These are phyloP conservation scores for Drosophila subpulchrella DNA, from an alignment of 1,140 invertebrate species.

Conservation along the genomic window DNA sequence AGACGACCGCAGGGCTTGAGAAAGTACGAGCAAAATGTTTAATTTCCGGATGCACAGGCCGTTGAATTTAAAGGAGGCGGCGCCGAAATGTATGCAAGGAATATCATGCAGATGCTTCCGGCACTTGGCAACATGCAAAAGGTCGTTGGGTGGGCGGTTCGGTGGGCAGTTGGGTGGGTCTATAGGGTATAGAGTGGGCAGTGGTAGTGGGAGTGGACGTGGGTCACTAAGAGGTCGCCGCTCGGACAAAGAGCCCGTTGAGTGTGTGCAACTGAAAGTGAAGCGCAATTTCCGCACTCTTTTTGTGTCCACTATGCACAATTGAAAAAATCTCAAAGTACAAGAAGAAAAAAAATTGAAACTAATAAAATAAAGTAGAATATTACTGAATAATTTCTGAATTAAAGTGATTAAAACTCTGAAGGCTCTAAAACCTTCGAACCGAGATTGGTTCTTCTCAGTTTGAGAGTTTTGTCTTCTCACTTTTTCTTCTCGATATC, in stretches of 20 bases:
- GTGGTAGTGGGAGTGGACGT: neutral
- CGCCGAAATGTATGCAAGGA: slow-evolving; percentile 51
- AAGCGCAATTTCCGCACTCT: slow-evolving; percentile 55
- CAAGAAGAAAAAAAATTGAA: neutral
- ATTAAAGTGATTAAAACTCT: too few relatives aligned
- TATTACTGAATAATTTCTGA: too few relatives aligned
- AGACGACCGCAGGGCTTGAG: slow-evolving; percentile 32
- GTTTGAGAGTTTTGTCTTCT: too few relatives aligned
- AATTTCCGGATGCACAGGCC: slow-evolving; percentile 49
- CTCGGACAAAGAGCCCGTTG: slow-evolving; percentile 12
- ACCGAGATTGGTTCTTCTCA: too few relatives aligned
- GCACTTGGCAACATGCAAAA: slow-evolving; percentile 50
- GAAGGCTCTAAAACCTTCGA: too few relatives aligned
- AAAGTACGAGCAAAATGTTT: slow-evolving; percentile 37
- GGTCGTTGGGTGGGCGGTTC: slow-evolving; percentile 9
- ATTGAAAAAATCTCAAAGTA: neutral
- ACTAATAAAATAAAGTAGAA: too few relatives aligned
- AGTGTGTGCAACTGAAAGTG: slow-evolving; percentile 49
- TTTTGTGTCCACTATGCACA: too few relatives aligned
- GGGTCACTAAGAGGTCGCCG: slow-evolving; percentile 12
- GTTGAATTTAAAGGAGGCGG: slow-evolving; percentile 28
- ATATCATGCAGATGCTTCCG: slow-evolving; percentile 56
- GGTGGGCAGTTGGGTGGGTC: neutral
- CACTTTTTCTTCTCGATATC: too few relatives aligned
- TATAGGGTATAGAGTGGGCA: neutral